phyloP scores from a whole-genome alignment of 2,888 invertebrate genomes.

The Cephonodes hylas region DNA sequence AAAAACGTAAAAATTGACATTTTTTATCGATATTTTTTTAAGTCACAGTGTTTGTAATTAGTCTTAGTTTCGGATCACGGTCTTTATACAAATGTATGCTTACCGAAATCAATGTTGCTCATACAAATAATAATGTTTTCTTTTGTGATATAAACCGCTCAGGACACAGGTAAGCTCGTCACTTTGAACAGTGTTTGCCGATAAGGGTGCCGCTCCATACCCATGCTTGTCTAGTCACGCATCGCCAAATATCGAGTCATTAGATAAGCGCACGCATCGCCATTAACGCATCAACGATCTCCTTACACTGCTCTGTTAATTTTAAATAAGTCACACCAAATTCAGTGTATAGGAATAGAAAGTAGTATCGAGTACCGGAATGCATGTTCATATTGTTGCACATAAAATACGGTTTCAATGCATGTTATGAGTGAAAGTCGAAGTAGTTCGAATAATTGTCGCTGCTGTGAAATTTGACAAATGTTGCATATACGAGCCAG shows the following conservation, averaged over 20 bases:
- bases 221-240: constrained; percentile 58
- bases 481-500: neutral
- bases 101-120: neutral
- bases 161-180: neutral
- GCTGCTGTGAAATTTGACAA: neutral
- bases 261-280: constrained; percentile 21
- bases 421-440: neutral
- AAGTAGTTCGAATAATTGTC: neutral
- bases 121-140: neutral
- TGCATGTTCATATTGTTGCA: too few relatives aligned
- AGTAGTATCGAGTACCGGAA: neutral
- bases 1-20: too few relatives aligned
- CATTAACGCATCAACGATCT: constrained; percentile 13
- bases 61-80: too few relatives aligned
- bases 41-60: too few relatives aligned
- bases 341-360: neutral
- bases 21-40: too few relatives aligned
- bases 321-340: neutral
- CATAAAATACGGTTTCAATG: too few relatives aligned
- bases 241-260: constrained; percentile 38
- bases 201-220: constrained; percentile 18
- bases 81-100: too few relatives aligned
- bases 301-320: neutral
- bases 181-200: neutral
- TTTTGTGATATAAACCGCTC: neutral